Evolutionary conservation across 2,113 vertebrate genomes (phyloP), one percentile per base, ranked within the genome.

Genomic region (Epinephelus lanceolatus): DNA sequence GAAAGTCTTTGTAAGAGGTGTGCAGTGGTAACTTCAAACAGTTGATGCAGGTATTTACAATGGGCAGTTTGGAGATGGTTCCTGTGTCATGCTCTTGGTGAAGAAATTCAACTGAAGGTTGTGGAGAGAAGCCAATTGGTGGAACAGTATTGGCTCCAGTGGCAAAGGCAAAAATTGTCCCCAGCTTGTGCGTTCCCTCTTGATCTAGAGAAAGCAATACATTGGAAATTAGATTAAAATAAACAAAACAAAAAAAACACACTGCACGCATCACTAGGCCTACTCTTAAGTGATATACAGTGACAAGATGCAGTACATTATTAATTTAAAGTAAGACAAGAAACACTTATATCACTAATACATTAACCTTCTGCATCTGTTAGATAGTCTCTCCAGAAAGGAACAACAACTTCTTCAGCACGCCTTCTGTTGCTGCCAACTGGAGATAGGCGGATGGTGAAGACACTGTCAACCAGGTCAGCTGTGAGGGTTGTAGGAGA

Each of bases 91-190:
- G 1, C 25, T 76, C 23, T 11, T 52, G 9, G 18, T 78, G 63
- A 15, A 68, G 37, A 40, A 78, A 78, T 45, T 78, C 76, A n/a
- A 60, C 7, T 3, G 66, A 53, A 4, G 56, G 30, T 23, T 71
- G 56, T 25, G 77, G 66, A 33, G 60, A 80, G 33, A 80, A 83
- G 10, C 66, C 59, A 30, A 70, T 25, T 62, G 80, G 56, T 70
- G 66, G 66, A 37, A 76, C 40, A 21, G 1, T 23, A 37, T 25
- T 70, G 19, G 57, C 17, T 23, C 66, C 73, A 12, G 61, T 80
- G n/a, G 51, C 37, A 19, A 80, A 80, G 59, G 37, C 14, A 0
- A 72, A 1, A 42, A 80, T 57, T 4, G 4, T 18, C 4, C 19
- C 14, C 30, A 72, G 47, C 57, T 76, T 56, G 19, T 17, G 13